Evolutionary conservation across 1,140 invertebrate genomes (phyloP), one percentile per base, ranked within the genome.

Genomic region (Aleiodes sp.): DNA sequence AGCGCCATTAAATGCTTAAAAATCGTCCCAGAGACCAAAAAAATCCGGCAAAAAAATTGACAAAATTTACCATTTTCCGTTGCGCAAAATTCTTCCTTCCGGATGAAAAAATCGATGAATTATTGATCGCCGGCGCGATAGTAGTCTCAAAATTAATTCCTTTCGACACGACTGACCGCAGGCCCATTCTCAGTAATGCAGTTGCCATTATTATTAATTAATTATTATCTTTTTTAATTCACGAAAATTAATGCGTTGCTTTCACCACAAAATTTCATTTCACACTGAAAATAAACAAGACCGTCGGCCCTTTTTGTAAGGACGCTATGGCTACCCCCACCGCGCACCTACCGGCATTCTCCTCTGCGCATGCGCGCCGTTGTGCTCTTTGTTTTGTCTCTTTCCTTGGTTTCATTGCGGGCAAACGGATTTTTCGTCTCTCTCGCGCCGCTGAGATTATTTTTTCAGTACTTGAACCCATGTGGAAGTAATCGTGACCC

Each of bases 181-280:
- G 26, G 24, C 76, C 72, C 52, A 39, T 72, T 35, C 70, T 70
- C 52, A 80, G 64, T 10, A 81, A 70, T 28, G 72, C 68, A 2
- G 67, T 75, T 43, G 76, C 74, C 78, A 81, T 81, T 68, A 52
- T 73, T 46, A 41, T 14, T 52, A 29, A 26, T 29, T 70, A 29
- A 14, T 37, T 56, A 26, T 4, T 7, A 10, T 28, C 29, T 16
- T 19, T 28, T 26, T 62, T n/a, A 7, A 65, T 21, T 60, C 57
- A 12, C 16, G 6, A 24, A 37, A 60, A 9, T 29, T 3, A 33
- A 1, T 0, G 2, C 9, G 2, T 4, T 56, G 14, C n/a, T 62
- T 28, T 26, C 1, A 37, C 4, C 14, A 21, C 8, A 2, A 7
- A 46, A 33, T 60, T 4, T 41, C 14, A 24, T 28, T 60, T 52